These are phyloP conservation scores for Baronia brevicornis DNA, from an alignment of 2,888 invertebrate genomes.

Conservation along the genomic window DNA sequence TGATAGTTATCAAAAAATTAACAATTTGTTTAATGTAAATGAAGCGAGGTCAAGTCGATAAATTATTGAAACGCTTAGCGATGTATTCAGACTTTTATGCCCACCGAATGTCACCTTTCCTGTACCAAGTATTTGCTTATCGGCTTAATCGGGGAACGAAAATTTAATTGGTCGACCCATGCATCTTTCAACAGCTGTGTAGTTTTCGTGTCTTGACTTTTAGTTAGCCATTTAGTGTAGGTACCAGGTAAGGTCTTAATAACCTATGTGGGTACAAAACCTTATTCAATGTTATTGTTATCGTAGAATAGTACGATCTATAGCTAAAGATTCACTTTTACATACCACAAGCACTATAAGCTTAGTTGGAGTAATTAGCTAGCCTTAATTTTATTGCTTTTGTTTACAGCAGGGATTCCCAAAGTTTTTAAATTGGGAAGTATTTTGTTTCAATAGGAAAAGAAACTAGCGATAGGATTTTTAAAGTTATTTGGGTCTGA, in stretches of 20 bases:
- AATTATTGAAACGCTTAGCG: slow-evolving; percentile 65
- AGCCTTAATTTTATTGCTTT: no score
- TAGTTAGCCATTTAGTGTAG: slow-evolving; percentile 13
- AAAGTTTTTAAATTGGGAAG: no score
- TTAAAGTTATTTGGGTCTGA: no score
- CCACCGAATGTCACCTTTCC: slow-evolving; percentile 71
- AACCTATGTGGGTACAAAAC: slow-evolving; percentile 12
- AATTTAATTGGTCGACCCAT: slow-evolving; percentile 38
- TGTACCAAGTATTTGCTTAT: slow-evolving; percentile 54
- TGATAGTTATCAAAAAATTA: slow-evolving; percentile 74
- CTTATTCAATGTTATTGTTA: slow-evolving; percentile 6
- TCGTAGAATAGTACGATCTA: no score
- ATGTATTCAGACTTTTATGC: slow-evolving; percentile 57
- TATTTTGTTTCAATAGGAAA: no score
- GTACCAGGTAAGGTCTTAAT: slow-evolving; percentile 14
- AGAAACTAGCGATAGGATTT: no score
- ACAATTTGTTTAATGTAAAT: slow-evolving; percentile 76
- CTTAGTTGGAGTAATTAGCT: no score
- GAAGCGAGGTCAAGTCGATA: slow-evolving; percentile 67
- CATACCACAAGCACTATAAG: no score
- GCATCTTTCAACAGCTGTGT: slow-evolving; percentile 44
- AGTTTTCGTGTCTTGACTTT: slow-evolving; percentile 13
- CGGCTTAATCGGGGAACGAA: slow-evolving; percentile 47
- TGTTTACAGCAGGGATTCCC: no score
- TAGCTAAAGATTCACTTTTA: no score